A percentile compares a stretch with the other conserved stretches of the same genome.
phyloP scores from a whole-genome alignment of 1,140 invertebrate genomes.

The Thaumetopoea pityocampa region DNA sequence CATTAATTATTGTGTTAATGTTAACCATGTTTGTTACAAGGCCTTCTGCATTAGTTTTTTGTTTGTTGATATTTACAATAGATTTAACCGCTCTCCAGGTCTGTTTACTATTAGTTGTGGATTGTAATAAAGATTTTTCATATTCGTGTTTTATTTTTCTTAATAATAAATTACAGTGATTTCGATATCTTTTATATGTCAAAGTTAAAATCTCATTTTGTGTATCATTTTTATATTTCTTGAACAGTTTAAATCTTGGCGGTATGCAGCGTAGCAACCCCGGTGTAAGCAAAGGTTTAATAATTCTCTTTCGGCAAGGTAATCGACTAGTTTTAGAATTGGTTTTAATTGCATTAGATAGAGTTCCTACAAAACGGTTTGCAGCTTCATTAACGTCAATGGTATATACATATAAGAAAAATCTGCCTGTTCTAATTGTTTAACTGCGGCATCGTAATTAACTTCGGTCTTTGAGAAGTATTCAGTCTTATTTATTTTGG shows the following conservation, averaged over 20 bases:
- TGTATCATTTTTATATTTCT: too few relatives aligned
- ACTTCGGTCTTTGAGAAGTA: background rate
- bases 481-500: background rate
- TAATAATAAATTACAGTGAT: too few relatives aligned
- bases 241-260: constrained; percentile 4
- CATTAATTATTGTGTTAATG: too few relatives aligned
- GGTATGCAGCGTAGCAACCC: constrained; percentile 4
- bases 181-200: too few relatives aligned
- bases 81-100: too few relatives aligned
- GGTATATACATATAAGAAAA: background rate
- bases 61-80: too few relatives aligned
- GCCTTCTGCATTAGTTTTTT: too few relatives aligned
- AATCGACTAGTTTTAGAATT: background rate
- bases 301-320: background rate
- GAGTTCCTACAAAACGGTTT: background rate
- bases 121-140: too few relatives aligned
- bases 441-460: background rate
- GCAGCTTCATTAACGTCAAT: background rate
- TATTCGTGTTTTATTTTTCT: too few relatives aligned
- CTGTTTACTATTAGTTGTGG: too few relatives aligned
- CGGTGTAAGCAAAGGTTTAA: constrained; percentile 2
- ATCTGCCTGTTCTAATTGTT: background rate
- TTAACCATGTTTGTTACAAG: too few relatives aligned
- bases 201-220: too few relatives aligned
- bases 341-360: background rate